Evolutionary conservation across 2,888 invertebrate species (phyloP).

Genomic region (Furcula furcula): DNA sequence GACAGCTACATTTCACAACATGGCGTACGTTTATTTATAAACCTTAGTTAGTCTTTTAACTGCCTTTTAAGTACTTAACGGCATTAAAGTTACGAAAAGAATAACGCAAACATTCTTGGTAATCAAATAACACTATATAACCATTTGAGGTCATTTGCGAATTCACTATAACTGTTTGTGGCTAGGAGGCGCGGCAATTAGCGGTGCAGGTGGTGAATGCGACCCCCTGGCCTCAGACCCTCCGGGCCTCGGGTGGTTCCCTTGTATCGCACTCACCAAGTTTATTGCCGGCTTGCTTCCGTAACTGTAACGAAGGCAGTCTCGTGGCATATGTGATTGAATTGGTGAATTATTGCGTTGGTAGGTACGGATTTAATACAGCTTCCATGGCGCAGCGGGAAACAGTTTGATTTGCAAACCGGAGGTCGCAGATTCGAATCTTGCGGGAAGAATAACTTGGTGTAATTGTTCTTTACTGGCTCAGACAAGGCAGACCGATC

Average conservation of each 20-base stretch:
- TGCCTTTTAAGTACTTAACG: no score
- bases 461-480: no score
- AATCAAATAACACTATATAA: constrained; percentile 39
- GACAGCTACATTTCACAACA: no score
- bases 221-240: constrained; percentile 61
- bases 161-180: constrained; percentile 58
- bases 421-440: no score
- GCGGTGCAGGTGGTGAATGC: constrained; percentile 73
- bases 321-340: not conserved
- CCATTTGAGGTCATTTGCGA: constrained; percentile 44
- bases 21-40: no score
- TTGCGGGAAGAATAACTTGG: no score
- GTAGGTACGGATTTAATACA: no score
- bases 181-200: constrained; percentile 74
- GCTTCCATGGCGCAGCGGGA: no score
- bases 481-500: no score
- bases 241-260: constrained; percentile 20
- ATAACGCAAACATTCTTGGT: not conserved
- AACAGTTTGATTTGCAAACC: no score
- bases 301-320: constrained; percentile 43
- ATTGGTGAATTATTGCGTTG: not conserved
- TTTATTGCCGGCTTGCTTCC: constrained; percentile 54
- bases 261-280: constrained; percentile 56
- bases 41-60: no score
- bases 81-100: no score